Evolutionary conservation across 37 sponge, comb jelly and placozoan genomes (phyloP).

Genomic region (Diacarnus erythraeanus): DNA sequence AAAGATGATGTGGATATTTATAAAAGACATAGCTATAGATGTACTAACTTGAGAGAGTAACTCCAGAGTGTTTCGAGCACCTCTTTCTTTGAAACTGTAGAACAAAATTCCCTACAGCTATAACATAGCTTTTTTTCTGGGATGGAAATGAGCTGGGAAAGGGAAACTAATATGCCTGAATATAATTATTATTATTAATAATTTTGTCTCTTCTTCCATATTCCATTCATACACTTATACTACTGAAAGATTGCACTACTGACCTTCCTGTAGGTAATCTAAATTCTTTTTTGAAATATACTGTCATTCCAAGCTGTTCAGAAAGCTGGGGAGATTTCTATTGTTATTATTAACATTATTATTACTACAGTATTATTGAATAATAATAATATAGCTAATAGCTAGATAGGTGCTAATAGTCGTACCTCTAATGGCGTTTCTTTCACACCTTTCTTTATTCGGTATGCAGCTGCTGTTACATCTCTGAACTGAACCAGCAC

Average conservation of each 20-base stretch:
- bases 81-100: conserved; percentile 89
- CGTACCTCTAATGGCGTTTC: conserved; percentile 75
- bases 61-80: conserved; percentile 79
- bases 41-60: conserved; percentile 45
- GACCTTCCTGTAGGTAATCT: conserved; percentile 81
- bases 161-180: no score
- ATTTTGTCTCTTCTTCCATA: no score
- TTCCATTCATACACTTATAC: no score
- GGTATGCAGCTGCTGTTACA: conserved; percentile 69
- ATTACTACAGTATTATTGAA: background rate
- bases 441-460: conserved; percentile 60
- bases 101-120: no score
- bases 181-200: no score
- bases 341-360: background rate
- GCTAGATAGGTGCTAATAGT: background rate
- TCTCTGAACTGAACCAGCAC: conserved; percentile 56
- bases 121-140: no score
- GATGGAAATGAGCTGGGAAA: no score
- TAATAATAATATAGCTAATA: background rate
- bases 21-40: background rate
- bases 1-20: background rate
- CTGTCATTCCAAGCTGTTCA: conserved; percentile 57
- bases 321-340: conserved; percentile 66
- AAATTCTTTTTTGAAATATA: conserved; percentile 85
- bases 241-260: no score